These are phyloP conservation scores for Conistra vaccinii DNA, from an alignment of 2,888 invertebrate genomes.

Conservation along the genomic window DNA sequence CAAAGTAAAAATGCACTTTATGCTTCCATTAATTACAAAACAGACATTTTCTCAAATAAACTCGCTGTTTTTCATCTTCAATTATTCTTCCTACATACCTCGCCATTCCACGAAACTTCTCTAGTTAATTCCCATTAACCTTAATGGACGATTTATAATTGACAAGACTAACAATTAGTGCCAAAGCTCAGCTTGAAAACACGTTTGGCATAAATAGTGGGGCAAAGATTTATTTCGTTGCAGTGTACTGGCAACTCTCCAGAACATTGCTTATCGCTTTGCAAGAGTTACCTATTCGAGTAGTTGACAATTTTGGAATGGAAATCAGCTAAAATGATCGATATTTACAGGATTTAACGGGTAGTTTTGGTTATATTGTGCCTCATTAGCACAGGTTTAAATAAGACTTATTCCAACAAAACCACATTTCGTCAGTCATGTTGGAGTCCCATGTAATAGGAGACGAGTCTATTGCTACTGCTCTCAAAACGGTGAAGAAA, in stretches of 20 bases:
- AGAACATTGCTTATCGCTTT: conserved; percentile 51
- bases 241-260: conserved; percentile 46
- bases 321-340: conserved; percentile 35
- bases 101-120: background rate
- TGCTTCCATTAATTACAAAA: background rate
- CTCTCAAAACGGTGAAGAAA: no score
- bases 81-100: background rate
- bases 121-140: conserved; percentile 26
- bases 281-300: conserved; percentile 46
- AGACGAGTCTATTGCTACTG: no score
- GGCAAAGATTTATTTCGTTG: conserved; percentile 53
- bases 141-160: conserved; percentile 53
- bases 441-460: no score
- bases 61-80: background rate
- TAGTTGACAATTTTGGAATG: conserved; percentile 42
- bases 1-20: background rate
- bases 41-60: background rate
- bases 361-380: background rate
- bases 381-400: no score
- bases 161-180: conserved; percentile 56
- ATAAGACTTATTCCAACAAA: background rate
- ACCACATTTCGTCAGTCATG: accelerated
- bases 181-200: conserved; percentile 52
- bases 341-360: background rate
- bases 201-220: conserved; percentile 54